A percentile compares a stretch with the other conserved stretches of the same genome.
Evolutionary conservation across 2,888 invertebrate genomes (phyloP).

Genomic region (Cepaea hortensis): DNA sequence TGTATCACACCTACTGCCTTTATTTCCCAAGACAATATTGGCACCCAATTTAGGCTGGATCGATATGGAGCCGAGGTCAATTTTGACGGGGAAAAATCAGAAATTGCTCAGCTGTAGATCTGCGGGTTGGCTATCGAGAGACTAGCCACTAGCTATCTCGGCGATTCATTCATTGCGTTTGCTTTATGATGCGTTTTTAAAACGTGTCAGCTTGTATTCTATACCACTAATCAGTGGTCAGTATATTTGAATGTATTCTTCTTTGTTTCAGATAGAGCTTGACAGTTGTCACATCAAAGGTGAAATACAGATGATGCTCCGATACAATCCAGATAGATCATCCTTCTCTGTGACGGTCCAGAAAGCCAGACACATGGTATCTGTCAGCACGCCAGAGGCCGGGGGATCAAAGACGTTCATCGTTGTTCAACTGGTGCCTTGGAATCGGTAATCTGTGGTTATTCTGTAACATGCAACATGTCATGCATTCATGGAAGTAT

Average conservation of each 20-base stretch:
- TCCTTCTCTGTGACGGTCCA: constrained; percentile 35
- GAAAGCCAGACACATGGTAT: constrained; percentile 2
- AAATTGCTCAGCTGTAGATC: no score
- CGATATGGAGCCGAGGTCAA: no score
- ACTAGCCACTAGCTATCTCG: no score
- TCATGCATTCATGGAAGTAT: neutral
- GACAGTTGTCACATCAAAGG: neutral
- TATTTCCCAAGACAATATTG: no score
- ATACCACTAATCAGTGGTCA: no score
- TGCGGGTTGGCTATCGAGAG: no score
- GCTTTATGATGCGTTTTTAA: no score
- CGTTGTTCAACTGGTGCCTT: constrained; percentile 23
- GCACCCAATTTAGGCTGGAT: no score
- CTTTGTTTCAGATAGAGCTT: neutral
- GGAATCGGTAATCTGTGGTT: constrained; percentile 3
- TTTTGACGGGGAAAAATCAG: no score
- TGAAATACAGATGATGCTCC: constrained; percentile 36
- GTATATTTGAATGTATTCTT: neutral
- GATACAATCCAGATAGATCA: constrained; percentile 3
- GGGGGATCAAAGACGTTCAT: neutral
- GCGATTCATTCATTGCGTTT: no score
- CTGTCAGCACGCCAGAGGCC: neutral
- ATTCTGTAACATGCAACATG: neutral
- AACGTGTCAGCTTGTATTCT: no score
- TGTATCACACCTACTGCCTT: no score